Evolutionary conservation across 30 jellyfish, hydroid and myxozoan genomes (phyloP).

Genomic region (Aurelia sp.): DNA sequence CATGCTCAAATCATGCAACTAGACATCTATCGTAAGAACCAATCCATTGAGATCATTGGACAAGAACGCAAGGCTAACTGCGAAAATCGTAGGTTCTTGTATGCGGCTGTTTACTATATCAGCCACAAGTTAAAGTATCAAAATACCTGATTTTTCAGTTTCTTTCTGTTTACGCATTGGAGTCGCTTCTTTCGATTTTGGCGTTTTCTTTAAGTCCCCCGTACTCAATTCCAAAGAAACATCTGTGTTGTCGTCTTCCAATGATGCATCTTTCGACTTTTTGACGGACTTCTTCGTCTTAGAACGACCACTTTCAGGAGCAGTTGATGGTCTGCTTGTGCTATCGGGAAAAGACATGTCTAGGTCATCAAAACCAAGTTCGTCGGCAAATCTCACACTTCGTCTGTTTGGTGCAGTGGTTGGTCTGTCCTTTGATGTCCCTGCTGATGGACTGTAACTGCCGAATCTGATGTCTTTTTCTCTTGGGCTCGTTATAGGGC

Average conservation of each 20-base stretch:
- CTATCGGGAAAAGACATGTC: slow-evolving; percentile 69
- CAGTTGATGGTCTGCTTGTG: slow-evolving; percentile 72
- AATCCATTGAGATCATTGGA: too few species aligned
- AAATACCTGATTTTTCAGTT: background rate
- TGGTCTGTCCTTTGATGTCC: slow-evolving; percentile 71
- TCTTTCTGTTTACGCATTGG: background rate
- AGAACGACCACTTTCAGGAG: slow-evolving; percentile 62
- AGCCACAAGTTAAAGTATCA: too few species aligned
- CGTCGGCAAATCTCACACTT: slow-evolving; percentile 95
- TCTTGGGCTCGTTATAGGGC: slow-evolving; percentile 55
- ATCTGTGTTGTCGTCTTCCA: slow-evolving; percentile 69
- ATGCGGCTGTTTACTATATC: too few species aligned
- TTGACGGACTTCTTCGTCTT: background rate
- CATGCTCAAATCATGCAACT: too few species aligned
- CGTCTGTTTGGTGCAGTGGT: slow-evolving; percentile 79
- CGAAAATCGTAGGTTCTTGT: too few species aligned
- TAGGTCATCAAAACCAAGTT: slow-evolving; percentile 83
- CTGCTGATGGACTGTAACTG: slow-evolving; percentile 91
- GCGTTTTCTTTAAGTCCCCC: slow-evolving; percentile 2
- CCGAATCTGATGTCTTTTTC: slow-evolving; percentile 75
- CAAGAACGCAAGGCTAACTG: too few species aligned
- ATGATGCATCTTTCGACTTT: slow-evolving; percentile 38
- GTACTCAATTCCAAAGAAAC: slow-evolving; percentile 53
- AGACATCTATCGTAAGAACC: too few species aligned
- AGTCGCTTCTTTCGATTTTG: background rate